Conservation (phyloP, 2,888 invertebrate species). For the Ophion slaviceki region DNA sequence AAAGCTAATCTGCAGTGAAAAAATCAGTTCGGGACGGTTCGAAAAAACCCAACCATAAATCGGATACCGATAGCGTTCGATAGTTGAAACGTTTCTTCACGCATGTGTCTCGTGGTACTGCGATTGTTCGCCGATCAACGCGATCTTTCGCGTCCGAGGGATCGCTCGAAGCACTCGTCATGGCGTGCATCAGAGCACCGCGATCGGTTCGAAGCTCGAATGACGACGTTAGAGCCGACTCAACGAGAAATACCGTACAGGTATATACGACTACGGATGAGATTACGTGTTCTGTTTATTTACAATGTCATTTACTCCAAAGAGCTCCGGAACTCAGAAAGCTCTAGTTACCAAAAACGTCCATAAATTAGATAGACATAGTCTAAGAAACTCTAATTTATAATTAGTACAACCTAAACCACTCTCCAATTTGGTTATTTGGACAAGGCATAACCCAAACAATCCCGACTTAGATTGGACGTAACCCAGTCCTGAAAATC, state of each 20-base stretch:
- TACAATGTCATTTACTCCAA: no score
- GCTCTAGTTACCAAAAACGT: not conserved
- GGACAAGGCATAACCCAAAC: no score
- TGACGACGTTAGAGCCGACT: constrained; percentile 88
- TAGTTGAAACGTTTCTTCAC: constrained; percentile 17
- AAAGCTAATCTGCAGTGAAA: not conserved
- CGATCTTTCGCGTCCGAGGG: constrained; percentile 42
- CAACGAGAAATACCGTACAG: constrained; percentile 80
- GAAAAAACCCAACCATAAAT: not conserved
- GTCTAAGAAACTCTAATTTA: no score
- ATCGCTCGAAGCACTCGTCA: constrained; percentile 61
- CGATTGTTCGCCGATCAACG: constrained; percentile 45
- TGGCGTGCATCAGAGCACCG: constrained; percentile 88
- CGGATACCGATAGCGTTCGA: no score
- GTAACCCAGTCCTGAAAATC: no score
- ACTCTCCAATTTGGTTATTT: no score
- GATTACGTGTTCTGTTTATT: no score
- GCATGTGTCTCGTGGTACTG: constrained; percentile 49
- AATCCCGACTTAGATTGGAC: no score
- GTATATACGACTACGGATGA: constrained; percentile 66
- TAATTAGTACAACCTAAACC: no score
- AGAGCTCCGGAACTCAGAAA: no score
- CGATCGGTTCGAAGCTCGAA: constrained; percentile 90
- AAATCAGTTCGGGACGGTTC: not conserved
- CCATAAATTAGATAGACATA: no score